Percentiles rank a stretch among this genome's conserved stretches.
Conservation (phyloP, 2,797 vertebrate genomes). For the Rhinogobio ventralis region DNA sequence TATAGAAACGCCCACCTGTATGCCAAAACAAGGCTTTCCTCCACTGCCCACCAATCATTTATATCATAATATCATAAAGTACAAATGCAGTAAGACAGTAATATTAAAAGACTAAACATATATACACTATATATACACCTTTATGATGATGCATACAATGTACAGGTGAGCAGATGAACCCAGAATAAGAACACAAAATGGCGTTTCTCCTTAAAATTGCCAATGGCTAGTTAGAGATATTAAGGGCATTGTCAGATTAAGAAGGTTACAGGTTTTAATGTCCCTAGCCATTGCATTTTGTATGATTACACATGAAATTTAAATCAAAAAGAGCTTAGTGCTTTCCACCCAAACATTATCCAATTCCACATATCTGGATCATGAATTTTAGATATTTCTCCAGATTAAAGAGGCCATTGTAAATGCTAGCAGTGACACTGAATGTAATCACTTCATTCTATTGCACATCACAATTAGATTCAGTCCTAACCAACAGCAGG, state of each 20-base stretch:
- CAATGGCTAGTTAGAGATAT: slow-evolving; percentile 12
- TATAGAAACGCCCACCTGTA: too few species aligned
- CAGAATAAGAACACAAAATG: too few species aligned
- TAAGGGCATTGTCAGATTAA: slow-evolving; percentile 12
- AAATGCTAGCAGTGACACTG: not conserved
- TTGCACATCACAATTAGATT: not conserved
- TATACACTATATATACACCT: too few species aligned
- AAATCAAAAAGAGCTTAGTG: not conserved
- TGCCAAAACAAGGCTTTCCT: too few species aligned
- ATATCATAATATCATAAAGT: too few species aligned
- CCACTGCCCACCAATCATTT: too few species aligned
- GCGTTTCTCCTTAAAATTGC: not conserved
- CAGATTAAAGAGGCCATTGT: not conserved
- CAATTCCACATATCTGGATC: not conserved
- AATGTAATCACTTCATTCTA: not conserved
- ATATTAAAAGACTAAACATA: too few species aligned
- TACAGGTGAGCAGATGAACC: too few species aligned
- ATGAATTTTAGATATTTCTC: not conserved
- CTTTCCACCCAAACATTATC: slow-evolving; percentile 9
- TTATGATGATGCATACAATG: too few species aligned
- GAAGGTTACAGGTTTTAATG: not conserved
- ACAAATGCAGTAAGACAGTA: too few species aligned
- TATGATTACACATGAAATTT: slow-evolving; percentile 1
- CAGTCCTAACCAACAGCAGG: not conserved
- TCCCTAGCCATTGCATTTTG: not conserved